Evolutionary conservation across 2,797 vertebrate species (phyloP).

Genomic region (Mionectes olivaceus): DNA sequence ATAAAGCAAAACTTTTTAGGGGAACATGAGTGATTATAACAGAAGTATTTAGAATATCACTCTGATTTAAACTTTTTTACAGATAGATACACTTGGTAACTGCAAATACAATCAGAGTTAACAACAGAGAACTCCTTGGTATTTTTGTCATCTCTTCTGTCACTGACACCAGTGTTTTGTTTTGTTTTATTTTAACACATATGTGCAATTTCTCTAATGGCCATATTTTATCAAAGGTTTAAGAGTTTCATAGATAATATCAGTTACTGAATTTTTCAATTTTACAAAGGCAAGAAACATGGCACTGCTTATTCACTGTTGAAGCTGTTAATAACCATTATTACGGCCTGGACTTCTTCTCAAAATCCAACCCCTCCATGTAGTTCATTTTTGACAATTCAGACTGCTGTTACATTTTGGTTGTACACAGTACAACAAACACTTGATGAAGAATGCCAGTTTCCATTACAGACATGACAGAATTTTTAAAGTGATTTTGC

Average conservation of each 20-base stretch:
- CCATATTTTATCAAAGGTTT: background rate
- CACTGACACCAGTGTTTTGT: background rate
- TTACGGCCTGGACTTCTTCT: background rate
- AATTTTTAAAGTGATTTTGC: background rate
- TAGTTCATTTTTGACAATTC: background rate
- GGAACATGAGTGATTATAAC: background rate
- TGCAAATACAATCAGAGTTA: background rate
- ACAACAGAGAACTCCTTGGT: background rate
- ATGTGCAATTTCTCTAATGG: background rate
- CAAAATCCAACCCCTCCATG: background rate
- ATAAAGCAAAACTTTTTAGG: background rate
- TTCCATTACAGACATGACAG: background rate
- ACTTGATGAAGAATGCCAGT: background rate
- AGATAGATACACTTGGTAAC: background rate
- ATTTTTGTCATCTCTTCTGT: background rate
- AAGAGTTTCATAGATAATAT: background rate
- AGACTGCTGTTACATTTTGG: background rate
- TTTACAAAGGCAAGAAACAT: background rate
- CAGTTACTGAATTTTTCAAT: background rate
- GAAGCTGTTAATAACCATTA: background rate
- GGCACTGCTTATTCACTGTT: background rate
- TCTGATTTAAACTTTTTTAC: background rate
- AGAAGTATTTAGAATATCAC: background rate
- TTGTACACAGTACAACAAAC: background rate
- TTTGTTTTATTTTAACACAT: background rate